Conservation (phyloP, 1,140 invertebrate species). For the Megalopta genalis region DNA sequence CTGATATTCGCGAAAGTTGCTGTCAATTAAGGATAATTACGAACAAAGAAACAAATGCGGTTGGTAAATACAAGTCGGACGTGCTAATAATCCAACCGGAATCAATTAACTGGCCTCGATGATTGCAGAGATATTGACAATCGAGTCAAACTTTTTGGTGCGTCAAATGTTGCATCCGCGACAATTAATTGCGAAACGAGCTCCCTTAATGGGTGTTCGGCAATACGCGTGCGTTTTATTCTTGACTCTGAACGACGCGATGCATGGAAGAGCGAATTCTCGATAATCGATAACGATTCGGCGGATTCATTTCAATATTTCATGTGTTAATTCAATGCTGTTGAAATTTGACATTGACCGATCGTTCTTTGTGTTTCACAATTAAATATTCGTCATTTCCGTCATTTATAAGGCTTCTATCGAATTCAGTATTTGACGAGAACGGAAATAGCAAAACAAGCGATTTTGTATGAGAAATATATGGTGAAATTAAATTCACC, state of each 20-base stretch:
- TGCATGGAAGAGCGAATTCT: background rate
- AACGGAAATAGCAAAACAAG: no score
- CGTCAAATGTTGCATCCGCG: constrained; percentile 28
- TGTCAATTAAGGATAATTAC: background rate
- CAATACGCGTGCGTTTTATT: background rate
- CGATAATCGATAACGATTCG: background rate
- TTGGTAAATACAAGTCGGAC: background rate
- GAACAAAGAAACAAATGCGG: background rate
- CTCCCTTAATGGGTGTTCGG: constrained; percentile 33
- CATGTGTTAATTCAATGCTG: no score
- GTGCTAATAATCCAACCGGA: background rate
- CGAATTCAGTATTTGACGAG: no score
- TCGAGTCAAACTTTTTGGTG: background rate
- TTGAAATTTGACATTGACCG: background rate
- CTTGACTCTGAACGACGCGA: background rate
- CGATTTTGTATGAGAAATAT: no score
- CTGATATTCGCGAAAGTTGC: background rate
- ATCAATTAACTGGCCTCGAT: constrained; percentile 20
- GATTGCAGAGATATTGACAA: constrained; percentile 2
- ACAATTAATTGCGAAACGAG: constrained; percentile 41
- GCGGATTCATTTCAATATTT: constrained; percentile 9
- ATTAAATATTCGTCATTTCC: background rate
- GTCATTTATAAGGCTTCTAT: background rate
- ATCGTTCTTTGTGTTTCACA: background rate
- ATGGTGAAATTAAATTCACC: no score